Percentiles rank a stretch among this genome's conserved stretches.
These are phyloP conservation scores for Brachypteracias leptosomus DNA, from an alignment of 2,113 vertebrate species.

Conservation along the genomic window DNA sequence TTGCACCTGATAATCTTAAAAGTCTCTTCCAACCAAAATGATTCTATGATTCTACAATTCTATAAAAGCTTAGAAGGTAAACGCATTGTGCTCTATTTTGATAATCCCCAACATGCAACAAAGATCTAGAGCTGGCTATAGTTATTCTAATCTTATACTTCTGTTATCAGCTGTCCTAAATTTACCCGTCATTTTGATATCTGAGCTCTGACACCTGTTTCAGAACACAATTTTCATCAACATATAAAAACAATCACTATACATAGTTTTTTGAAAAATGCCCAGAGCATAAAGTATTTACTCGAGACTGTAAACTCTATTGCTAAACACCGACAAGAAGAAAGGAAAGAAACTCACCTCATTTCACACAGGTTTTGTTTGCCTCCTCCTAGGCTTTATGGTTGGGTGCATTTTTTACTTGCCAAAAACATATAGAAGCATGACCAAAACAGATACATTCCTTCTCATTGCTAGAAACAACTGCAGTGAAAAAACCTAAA, in stretches of 20 bases:
- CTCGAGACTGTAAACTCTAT: background rate
- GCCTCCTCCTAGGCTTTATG: background rate
- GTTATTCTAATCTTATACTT: background rate
- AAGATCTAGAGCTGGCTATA: background rate
- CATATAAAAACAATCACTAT: background rate
- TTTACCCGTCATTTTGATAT: background rate
- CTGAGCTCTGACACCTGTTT: background rate
- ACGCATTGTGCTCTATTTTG: constrained; percentile 29
- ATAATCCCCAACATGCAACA: background rate
- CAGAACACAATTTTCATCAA: background rate
- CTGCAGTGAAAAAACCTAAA: background rate
- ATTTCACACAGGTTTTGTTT: background rate
- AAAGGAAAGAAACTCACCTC: constrained; percentile 4
- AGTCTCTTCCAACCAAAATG: background rate
- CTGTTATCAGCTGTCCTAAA: background rate
- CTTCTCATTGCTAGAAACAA: background rate
- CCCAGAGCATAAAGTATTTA: background rate
- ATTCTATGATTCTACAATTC: background rate
- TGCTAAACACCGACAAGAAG: background rate
- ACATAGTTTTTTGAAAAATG: background rate
- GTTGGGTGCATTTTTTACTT: background rate
- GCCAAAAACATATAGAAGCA: background rate
- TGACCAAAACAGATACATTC: background rate
- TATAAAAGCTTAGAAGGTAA: constrained; percentile 51
- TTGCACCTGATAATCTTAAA: background rate